phyloP scores from a whole-genome alignment of 2,797 vertebrate genomes.

The Onychomys torridus region DNA sequence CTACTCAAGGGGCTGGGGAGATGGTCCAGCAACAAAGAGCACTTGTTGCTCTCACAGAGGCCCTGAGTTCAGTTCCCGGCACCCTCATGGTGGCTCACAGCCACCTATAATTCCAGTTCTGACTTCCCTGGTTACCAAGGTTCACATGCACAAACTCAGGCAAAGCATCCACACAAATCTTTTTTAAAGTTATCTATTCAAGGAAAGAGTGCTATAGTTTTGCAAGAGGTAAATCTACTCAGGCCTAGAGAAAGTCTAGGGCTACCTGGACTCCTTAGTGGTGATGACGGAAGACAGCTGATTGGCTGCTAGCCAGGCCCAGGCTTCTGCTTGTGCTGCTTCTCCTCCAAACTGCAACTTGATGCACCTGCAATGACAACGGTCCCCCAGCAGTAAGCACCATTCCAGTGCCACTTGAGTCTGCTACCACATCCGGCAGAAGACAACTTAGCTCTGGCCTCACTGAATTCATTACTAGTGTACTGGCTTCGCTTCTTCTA shows the following conservation, averaged over 20 bases:
- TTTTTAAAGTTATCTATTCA: neutral
- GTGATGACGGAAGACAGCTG: constrained; percentile 93
- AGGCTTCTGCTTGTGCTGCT: constrained; percentile 92
- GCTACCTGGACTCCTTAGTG: constrained; percentile 96
- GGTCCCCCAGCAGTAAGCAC: neutral
- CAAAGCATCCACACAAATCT: neutral
- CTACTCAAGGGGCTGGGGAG: neutral
- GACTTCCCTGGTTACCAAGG: neutral
- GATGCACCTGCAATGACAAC: constrained; percentile 91
- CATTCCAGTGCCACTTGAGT: neutral
- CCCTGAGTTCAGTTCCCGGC: neutral
- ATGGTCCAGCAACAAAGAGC: neutral
- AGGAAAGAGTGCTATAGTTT: neutral
- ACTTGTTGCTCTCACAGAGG: neutral
- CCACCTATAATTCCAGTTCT: neutral
- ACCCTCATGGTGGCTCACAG: neutral
- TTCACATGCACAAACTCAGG: neutral
- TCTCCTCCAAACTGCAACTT: constrained; percentile 94
- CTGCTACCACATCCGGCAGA: neutral
- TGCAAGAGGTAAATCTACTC: neutral
- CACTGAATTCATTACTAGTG: neutral
- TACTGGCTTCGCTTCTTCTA: neutral
- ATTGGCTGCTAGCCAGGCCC: constrained; percentile 97
- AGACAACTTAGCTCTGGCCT: neutral
- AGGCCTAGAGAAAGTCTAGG: rapidly evolving